Evolutionary conservation across 2,797 vertebrate genomes (phyloP), one percentile per base, ranked within the genome.

Genomic region (Tamandua tetradactyla): DNA sequence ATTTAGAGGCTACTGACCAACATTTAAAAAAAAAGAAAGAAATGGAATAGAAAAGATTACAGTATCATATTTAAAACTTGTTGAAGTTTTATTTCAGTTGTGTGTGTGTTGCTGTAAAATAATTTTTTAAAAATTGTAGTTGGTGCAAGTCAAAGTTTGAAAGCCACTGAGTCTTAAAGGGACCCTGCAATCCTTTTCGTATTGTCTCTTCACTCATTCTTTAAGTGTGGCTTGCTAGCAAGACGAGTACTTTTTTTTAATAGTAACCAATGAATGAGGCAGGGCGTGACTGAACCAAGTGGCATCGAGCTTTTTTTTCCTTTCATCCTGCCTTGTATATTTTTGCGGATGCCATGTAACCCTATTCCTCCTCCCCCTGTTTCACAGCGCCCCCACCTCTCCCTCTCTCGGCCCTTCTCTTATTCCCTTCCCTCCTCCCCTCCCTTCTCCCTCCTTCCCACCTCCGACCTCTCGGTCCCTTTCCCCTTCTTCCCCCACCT

Each of bases 121-220:
- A n/a, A n/a, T 76, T 47, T 47, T 47, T 47, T 47, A 47, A 13
- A n/a, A n/a, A n/a, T 3, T 88, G 44, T 76, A 55, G 11, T 62
- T 18, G 23, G 23, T 75, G 71, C 18, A 1, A 15, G 57, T 81
- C 93, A 44, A 92, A 87, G 80, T 83, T 8, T 71, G 55, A 93
- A 95, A 95, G 57, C 23, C 30, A 42, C 13, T 35, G 25, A 72
- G 27, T 68, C 59, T 47, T 86, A 86, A 82, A 82, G 27, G 64
- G 79, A 74, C 42, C 25, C 14, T 75, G 62, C 22, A 44, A 30
- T 69, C 82, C 20, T 71, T 64, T 40, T 25, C 37, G 20, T 71
- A 40, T 68, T 76, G 57, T n/a, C 27, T 52, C 7, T 1, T 13
- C 20, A 64, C 40, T 61, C 10, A 15, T 57, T 75, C 44, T 69